Conservation (phyloP, 1,140 invertebrate genomes). For the Brachionus manjavacas region DNA sequence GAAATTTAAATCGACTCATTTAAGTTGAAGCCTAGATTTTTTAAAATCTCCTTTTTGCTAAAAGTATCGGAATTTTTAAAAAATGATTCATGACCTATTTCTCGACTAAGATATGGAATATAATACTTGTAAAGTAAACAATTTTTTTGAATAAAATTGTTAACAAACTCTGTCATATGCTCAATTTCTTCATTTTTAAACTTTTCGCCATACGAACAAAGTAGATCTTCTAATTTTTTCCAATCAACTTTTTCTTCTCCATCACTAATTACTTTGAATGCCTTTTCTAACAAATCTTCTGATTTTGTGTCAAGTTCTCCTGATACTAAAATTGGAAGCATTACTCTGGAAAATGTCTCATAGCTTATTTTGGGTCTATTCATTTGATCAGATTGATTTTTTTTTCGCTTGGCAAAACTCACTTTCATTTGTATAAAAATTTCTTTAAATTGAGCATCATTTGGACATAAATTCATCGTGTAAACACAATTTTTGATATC, state of each 20-base stretch:
- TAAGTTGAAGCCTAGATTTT: neutral
- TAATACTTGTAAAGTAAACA: neutral
- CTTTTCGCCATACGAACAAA: neutral
- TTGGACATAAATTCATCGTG: slow-evolving; percentile 4
- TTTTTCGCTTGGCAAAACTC: neutral
- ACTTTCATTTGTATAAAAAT: neutral
- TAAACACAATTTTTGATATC: neutral
- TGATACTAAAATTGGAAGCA: neutral
- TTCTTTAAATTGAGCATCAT: neutral
- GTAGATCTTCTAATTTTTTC: neutral
- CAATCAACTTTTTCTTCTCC: neutral
- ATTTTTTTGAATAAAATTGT: neutral
- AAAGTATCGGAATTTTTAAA: neutral
- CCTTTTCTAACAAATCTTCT: neutral
- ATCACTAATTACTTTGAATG: neutral
- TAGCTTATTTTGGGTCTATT: neutral
- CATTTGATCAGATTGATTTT: neutral
- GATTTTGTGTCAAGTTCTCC: neutral
- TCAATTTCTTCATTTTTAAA: slow-evolving; percentile 7
- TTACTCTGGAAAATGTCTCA: neutral
- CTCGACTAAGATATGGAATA: neutral
- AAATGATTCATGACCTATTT: neutral
- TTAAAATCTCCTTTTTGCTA: neutral
- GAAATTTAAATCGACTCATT: too few species aligned
- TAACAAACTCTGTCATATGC: neutral